Evolutionary conservation across 2,113 vertebrate species (phyloP), one percentile per base, ranked within the genome.

Genomic region (cattle (Bos taurus)): DNA sequence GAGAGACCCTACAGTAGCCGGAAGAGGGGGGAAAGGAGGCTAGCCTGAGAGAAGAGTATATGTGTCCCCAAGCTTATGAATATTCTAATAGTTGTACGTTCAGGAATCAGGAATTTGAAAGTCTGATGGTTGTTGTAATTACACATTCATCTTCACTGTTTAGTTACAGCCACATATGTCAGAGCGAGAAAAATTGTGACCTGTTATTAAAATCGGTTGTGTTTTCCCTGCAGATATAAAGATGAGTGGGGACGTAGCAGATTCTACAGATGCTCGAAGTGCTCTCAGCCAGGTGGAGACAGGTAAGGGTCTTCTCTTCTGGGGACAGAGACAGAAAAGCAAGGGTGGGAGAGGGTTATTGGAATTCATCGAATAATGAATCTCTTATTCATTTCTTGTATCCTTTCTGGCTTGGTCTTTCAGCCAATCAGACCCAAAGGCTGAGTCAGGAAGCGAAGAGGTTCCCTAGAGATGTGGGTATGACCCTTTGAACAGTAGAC

Each of bases 181-280:
- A 97, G 96, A 98, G 98, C 98, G 96, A 99, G 98, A 99, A 99
- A 98, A 88, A 97, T 98, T 98, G 98, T 99, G 99, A 99, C 99
- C 99, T 99, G 98, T 98, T 99, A 99, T 99, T 99, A 99, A 99
- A 99, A 99, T 99, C 98, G 98, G 99, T 98, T 99, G 98, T 99
- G 99, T 99, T 99, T 99, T 98, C 97, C 98, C 97, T 97, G 82
- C 99, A 99, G 99, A 99, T 99, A 99, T 99, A 99, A 99, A 99
- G 99, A 99, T 99, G 99, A 99, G 99, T 95, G 98, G 99, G 62
- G 99, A 99, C 97, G 97, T 99, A 2, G 99, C 99, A 82, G 99
- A 99, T 97, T 99, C 99, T 98, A 99, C 99, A 67, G 99, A 99
- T 54, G 97, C 98, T 64, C 98, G 98, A 67, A 98, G 98, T 2